Evolutionary conservation across 2,888 invertebrate genomes (phyloP).

Genomic region (Mythimna vitellina): DNA sequence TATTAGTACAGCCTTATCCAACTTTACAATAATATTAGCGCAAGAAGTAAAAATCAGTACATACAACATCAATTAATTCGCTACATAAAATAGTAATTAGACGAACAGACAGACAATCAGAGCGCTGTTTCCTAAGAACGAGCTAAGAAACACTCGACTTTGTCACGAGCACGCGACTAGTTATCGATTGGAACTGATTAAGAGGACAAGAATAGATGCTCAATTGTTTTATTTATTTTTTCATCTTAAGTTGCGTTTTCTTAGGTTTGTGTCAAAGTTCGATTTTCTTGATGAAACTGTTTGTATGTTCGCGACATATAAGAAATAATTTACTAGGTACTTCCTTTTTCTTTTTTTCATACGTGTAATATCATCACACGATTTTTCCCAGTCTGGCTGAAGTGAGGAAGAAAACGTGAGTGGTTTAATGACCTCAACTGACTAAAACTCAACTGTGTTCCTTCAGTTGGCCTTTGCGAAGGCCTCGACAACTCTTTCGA

Average conservation of each 20-base stretch:
- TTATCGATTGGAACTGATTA: slow-evolving; percentile 14
- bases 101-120: slow-evolving; percentile 43
- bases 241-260: not conserved
- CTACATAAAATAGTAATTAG: slow-evolving; percentile 82
- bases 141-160: slow-evolving; percentile 47
- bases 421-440: no score
- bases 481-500: no score
- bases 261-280: not conserved
- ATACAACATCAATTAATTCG: slow-evolving; percentile 75
- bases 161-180: slow-evolving; percentile 13
- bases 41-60: slow-evolving; percentile 61
- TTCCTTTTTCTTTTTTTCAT: no score
- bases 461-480: no score
- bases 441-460: no score
- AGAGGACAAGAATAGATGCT: slow-evolving; percentile 14
- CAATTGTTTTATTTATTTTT: slow-evolving; percentile 19
- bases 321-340: no score
- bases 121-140: slow-evolving; percentile 39
- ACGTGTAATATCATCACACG: no score
- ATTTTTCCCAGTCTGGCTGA: no score
- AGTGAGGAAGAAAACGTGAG: no score
- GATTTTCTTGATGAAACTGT: not conserved
- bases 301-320: not conserved
- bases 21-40: slow-evolving; percentile 65
- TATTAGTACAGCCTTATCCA: not conserved